These are phyloP conservation scores for Echiichthys vipera DNA, from an alignment of 2,797 vertebrate genomes.

Conservation along the genomic window DNA sequence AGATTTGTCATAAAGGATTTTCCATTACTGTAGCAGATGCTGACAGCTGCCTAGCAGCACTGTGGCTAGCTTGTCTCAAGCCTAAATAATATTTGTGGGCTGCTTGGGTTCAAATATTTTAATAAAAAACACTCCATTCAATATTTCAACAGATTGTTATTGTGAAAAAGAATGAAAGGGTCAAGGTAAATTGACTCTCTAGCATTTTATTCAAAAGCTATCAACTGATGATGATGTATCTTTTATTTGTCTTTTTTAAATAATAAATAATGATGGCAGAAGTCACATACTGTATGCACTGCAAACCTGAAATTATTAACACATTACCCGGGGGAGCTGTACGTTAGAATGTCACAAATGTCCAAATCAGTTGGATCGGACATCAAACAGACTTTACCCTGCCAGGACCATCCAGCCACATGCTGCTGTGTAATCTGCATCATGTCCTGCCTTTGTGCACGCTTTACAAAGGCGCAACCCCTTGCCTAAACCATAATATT, in stretches of 20 bases:
- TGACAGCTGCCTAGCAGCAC: slow-evolving; percentile 62
- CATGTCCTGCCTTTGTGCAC: too few relatives aligned
- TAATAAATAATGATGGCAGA: not conserved
- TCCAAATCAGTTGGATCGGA: too few relatives aligned
- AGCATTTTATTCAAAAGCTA: not conserved
- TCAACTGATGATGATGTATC: not conserved
- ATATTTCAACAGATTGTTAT: not conserved
- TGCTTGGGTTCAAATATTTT: slow-evolving; percentile 12
- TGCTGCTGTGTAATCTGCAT: too few relatives aligned
- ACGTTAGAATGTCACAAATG: too few relatives aligned
- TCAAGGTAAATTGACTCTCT: not conserved
- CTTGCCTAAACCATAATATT: too few relatives aligned
- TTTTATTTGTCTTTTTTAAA: not conserved
- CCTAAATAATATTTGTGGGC: slow-evolving; percentile 8
- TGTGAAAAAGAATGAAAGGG: not conserved
- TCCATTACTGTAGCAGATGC: slow-evolving; percentile 81
- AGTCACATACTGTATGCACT: too few relatives aligned
- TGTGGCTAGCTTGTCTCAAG: slow-evolving; percentile 23
- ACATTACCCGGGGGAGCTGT: too few relatives aligned
- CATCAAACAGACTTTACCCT: too few relatives aligned
- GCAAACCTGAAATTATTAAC: too few relatives aligned
- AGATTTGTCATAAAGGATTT: slow-evolving; percentile 87
- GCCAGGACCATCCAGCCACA: too few relatives aligned
- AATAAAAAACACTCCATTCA: not conserved
- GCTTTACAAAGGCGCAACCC: too few relatives aligned